phyloP scores from a whole-genome alignment of 2,888 invertebrate genomes.

The Julus scandinavius region DNA sequence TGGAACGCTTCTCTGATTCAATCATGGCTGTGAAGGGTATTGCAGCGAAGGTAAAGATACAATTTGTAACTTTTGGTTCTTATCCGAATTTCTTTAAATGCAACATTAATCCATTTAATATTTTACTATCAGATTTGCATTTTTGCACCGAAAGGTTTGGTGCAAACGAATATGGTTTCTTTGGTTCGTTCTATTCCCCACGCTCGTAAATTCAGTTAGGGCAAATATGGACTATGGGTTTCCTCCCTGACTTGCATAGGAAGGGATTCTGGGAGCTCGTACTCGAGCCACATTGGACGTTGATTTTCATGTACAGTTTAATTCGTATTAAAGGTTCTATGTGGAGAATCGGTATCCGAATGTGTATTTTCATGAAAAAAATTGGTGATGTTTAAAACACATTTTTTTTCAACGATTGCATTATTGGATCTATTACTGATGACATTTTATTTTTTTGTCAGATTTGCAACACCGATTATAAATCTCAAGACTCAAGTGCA shows the following conservation, averaged over 20 bases:
- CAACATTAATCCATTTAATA: not conserved
- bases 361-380: not conserved
- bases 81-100: not conserved
- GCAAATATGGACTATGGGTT: slow-evolving; percentile 43
- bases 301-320: slow-evolving; percentile 53
- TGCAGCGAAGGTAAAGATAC: not conserved
- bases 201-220: slow-evolving; percentile 16
- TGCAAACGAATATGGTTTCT: not conserved
- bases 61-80: not conserved
- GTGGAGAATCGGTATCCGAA: not conserved
- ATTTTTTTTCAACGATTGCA: too few relatives aligned
- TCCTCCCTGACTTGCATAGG: slow-evolving; percentile 38
- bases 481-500: too few relatives aligned
- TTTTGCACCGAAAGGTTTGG: not conserved
- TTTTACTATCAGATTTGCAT: not conserved
- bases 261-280: slow-evolving; percentile 43
- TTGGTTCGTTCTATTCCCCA: slow-evolving; percentile 23
- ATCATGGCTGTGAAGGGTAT: not conserved
- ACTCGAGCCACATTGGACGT: slow-evolving; percentile 52
- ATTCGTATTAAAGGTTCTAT: slow-evolving; percentile 50
- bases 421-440: too few relatives aligned
- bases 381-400: not conserved
- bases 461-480: not conserved
- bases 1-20: not conserved
- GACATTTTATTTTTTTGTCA: not conserved